These are phyloP conservation scores for Cydia strobilella DNA, from an alignment of 1,140 invertebrate genomes.

Conservation along the genomic window DNA sequence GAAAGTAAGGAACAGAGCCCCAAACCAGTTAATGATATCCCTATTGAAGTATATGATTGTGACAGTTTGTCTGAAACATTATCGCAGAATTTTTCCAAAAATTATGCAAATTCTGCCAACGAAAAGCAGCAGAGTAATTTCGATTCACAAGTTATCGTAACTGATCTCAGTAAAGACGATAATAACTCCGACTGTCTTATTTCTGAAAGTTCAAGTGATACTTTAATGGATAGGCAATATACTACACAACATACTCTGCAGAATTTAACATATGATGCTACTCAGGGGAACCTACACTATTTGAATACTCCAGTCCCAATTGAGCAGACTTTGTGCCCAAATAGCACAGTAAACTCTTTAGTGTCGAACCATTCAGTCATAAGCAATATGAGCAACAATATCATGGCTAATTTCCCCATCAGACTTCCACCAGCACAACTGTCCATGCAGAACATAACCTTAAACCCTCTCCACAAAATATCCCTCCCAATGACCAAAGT, in stretches of 20 bases:
- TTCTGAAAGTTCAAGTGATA: conserved; percentile 60
- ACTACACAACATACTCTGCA: conserved; percentile 55
- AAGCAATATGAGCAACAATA: conserved; percentile 60
- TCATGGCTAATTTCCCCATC: conserved; percentile 74
- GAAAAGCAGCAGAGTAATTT: conserved; percentile 49
- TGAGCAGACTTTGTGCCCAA: conserved; percentile 62
- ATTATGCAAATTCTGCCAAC: conserved; percentile 49
- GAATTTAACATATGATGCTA: conserved; percentile 52
- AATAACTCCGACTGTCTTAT: conserved; percentile 72
- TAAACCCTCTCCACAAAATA: conserved; percentile 69
- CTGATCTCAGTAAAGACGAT: conserved; percentile 68
- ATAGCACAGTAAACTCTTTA: conserved; percentile 58
- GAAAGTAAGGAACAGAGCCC: conserved; percentile 47
- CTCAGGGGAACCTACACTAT: conserved; percentile 62
- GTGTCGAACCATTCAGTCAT: conserved; percentile 55
- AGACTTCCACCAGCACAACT: conserved; percentile 59
- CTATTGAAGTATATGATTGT: conserved; percentile 73
- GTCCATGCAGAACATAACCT: conserved; percentile 63
- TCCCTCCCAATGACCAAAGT: conserved; percentile 64
- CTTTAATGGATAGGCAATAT: conserved; percentile 60
- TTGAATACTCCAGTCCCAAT: conserved; percentile 60
- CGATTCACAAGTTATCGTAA: conserved; percentile 54
- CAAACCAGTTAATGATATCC: conserved; percentile 62
- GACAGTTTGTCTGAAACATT: conserved; percentile 66
- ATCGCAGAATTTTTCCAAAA: conserved; percentile 63